These are phyloP conservation scores for Gymnarchus niloticus DNA, from an alignment of 2,113 vertebrate genomes.

Conservation along the genomic window DNA sequence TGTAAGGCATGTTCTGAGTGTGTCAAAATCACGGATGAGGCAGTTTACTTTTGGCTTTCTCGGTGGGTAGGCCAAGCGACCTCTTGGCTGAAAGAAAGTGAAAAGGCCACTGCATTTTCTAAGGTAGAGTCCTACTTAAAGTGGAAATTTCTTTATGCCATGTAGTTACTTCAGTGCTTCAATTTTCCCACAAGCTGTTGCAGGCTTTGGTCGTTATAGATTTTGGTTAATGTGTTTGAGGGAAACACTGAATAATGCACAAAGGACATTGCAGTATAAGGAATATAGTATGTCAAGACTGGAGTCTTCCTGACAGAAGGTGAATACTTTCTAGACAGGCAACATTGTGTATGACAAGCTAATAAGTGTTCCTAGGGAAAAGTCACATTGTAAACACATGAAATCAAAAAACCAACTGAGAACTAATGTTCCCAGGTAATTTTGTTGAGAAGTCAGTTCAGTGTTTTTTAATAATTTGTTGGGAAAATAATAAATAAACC, in stretches of 20 bases:
- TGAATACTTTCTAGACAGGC: not conserved
- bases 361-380: not conserved
- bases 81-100: no score
- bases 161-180: not conserved
- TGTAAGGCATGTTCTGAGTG: not conserved
- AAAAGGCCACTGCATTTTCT: no score
- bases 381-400: not conserved
- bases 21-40: not conserved
- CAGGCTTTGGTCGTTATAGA: not conserved
- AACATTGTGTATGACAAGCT: not conserved
- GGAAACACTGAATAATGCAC: not conserved
- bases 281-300: not conserved
- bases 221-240: not conserved
- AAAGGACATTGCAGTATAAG: not conserved
- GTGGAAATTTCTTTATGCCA: not conserved
- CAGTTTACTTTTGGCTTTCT: not conserved
- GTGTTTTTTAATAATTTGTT: not conserved
- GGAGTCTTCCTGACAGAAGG: not conserved
- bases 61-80: no score
- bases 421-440: not conserved
- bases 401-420: not conserved
- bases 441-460: not conserved
- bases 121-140: not conserved
- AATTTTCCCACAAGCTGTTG: not conserved
- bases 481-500: not conserved